Evolutionary conservation across 2,113 vertebrate genomes (phyloP).

Genomic region (Odocoileus virginianus): DNA sequence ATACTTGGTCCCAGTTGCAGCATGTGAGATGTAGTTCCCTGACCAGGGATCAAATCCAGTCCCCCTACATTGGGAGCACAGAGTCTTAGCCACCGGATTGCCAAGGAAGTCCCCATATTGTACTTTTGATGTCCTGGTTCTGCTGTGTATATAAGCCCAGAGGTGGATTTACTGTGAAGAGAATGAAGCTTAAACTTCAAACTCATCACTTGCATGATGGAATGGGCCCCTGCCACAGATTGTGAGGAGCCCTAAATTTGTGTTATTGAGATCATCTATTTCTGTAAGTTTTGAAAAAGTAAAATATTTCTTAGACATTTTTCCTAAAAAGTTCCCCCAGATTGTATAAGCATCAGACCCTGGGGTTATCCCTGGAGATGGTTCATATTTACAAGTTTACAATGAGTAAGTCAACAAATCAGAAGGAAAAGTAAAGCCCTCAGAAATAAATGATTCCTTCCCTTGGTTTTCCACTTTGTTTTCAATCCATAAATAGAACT

Average conservation of each 20-base stretch:
- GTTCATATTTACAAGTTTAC: background rate
- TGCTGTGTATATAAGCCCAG: rapidly evolving
- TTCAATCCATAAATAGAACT: background rate
- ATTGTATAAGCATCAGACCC: background rate
- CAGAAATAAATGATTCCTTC: background rate
- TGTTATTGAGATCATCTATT: background rate
- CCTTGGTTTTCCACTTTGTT: background rate
- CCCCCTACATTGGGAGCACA: background rate
- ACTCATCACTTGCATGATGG: background rate
- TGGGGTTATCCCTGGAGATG: background rate
- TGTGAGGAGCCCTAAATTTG: background rate
- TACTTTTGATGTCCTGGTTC: background rate
- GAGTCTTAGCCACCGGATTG: background rate
- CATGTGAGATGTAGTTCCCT: background rate
- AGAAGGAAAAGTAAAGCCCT: background rate
- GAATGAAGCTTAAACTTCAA: background rate
- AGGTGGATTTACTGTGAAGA: background rate
- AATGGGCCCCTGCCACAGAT: background rate
- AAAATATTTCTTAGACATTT: background rate
- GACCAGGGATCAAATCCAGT: background rate
- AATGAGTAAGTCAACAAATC: background rate
- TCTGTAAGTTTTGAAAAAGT: background rate
- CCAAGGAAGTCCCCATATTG: background rate
- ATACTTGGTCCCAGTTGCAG: background rate
- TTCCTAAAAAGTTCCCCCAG: background rate